A percentile compares a stretch with the other conserved stretches of the same genome.
These are phyloP conservation scores for Bathynomus jamesi DNA, from an alignment of 1,140 invertebrate genomes.

Conservation along the genomic window DNA sequence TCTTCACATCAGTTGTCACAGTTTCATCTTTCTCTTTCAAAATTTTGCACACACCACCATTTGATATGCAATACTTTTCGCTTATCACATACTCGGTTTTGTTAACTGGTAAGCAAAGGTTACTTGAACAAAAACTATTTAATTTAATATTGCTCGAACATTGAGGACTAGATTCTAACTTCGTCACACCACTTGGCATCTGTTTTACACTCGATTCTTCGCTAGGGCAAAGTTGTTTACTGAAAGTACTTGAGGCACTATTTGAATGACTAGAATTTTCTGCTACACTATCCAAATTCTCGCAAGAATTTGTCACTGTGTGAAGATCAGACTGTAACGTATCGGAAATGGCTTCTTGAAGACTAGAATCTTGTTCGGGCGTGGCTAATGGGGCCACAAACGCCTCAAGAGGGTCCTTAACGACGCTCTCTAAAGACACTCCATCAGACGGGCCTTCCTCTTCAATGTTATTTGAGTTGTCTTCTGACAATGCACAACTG, in stretches of 20 bases:
- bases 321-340: slow-evolving; percentile 17
- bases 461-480: too few species aligned
- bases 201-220: slow-evolving; percentile 46
- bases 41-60: not conserved
- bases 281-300: slow-evolving; percentile 49
- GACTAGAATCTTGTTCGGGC: slow-evolving; percentile 50
- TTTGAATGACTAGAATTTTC: slow-evolving; percentile 38
- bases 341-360: slow-evolving; percentile 22
- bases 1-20: slow-evolving; percentile 4
- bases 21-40: not conserved
- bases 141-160: not conserved
- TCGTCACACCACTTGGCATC: slow-evolving; percentile 8
- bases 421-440: slow-evolving; percentile 17
- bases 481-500: not conserved
- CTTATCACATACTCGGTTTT: not conserved
- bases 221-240: slow-evolving; percentile 22
- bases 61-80: not conserved
- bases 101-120: not conserved
- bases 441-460: not conserved
- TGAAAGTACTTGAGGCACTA: slow-evolving; percentile 17
- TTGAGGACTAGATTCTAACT: slow-evolving; percentile 4
- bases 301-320: slow-evolving; percentile 34
- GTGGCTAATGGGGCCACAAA: slow-evolving; percentile 51
- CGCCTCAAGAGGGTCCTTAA: slow-evolving; percentile 25
- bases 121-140: not conserved